Evolutionary conservation across 2,113 vertebrate species (phyloP).

Genomic region (Illadopsis cleaveri): DNA sequence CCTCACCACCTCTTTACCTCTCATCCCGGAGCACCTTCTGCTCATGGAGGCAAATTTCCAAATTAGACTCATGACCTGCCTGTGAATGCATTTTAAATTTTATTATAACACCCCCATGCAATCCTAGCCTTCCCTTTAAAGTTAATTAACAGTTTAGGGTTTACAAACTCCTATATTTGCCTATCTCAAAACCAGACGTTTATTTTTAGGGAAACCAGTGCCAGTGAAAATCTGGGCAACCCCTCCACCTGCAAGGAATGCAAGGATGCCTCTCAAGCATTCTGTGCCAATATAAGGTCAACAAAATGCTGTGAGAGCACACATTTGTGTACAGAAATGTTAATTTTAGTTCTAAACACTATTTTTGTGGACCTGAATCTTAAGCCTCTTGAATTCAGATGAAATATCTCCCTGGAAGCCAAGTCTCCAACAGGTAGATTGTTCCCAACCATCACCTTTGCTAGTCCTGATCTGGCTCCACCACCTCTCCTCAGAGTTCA

Average conservation of each 20-base stretch:
- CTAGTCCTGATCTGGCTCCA: neutral
- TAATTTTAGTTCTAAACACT: neutral
- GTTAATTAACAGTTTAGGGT: neutral
- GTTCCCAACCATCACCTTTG: neutral
- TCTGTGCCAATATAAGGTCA: accelerated
- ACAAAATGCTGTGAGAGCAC: neutral
- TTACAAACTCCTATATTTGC: neutral
- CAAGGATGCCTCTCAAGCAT: neutral
- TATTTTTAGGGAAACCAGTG: neutral
- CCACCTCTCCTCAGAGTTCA: neutral
- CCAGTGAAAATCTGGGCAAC: neutral
- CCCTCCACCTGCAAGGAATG: neutral
- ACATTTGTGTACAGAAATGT: neutral
- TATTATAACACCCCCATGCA: accelerated
- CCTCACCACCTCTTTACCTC: neutral
- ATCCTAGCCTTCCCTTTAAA: neutral
- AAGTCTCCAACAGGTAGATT: neutral
- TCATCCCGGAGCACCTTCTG: neutral
- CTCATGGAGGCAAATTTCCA: neutral
- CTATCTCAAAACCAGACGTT: neutral
- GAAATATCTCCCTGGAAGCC: neutral
- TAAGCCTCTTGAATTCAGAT: neutral
- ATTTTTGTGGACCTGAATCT: neutral
- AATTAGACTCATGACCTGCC: neutral
- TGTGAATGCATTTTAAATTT: neutral